Evolutionary conservation across 1,140 invertebrate species (phyloP).

Genomic region (Diorhabda elongata): DNA sequence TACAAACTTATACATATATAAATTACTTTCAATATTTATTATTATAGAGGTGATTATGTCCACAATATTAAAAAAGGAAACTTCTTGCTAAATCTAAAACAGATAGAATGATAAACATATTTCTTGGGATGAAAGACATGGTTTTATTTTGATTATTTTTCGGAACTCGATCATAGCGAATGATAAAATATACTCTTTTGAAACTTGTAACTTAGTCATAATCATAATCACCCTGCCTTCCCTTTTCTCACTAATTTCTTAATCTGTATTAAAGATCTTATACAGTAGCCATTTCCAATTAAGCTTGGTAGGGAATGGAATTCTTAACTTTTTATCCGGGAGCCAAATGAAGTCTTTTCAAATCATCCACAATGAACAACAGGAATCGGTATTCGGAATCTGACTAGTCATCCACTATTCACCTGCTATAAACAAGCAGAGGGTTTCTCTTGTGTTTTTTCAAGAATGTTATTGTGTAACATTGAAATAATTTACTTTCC

Average conservation of each 20-base stretch:
- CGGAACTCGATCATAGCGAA: no score
- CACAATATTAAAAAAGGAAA: no score
- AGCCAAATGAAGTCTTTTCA: conserved; percentile 42
- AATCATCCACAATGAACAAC: conserved; percentile 33
- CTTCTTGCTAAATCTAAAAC: no score
- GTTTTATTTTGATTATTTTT: no score
- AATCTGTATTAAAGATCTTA: conserved; percentile 25
- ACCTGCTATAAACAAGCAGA: conserved; percentile 37
- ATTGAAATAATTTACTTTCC: conserved; percentile 42
- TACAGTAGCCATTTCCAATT: conserved; percentile 40
- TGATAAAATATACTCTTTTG: no score
- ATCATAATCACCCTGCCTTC: no score
- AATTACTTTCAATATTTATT: no score
- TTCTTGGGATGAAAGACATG: no score
- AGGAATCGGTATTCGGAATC: conserved; percentile 28
- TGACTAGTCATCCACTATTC: conserved; percentile 39
- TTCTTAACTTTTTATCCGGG: conserved; percentile 37
- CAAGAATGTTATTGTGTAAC: conserved; percentile 36
- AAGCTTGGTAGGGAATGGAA: conserved; percentile 36
- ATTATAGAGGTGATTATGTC: no score
- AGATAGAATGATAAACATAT: no score
- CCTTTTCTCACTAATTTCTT: neutral
- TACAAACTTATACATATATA: no score
- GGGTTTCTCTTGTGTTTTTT: conserved; percentile 24
- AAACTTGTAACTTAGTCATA: no score